Conservation (phyloP, 2,113 vertebrate genomes). For the Zingel zingel region DNA sequence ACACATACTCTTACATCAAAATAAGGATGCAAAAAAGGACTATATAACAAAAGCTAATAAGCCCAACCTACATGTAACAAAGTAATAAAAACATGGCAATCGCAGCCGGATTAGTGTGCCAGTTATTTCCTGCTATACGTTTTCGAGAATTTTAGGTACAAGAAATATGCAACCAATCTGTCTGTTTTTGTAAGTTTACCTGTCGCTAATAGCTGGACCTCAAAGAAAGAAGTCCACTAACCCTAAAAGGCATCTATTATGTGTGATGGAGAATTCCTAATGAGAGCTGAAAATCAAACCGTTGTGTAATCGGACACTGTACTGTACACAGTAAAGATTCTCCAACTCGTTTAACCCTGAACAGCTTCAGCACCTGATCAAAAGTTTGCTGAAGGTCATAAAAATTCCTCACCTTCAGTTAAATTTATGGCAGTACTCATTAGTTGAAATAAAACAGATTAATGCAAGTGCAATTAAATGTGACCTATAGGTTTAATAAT, state of each 20-base stretch:
- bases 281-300: constrained; percentile 83
- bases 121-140: neutral
- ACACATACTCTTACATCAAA: neutral
- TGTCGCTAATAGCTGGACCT: constrained; percentile 25
- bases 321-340: constrained; percentile 87
- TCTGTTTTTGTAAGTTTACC: constrained; percentile 9
- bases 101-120: neutral
- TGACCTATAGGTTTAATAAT: constrained; percentile 80
- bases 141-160: neutral
- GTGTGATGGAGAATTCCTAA: constrained; percentile 79
- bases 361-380: constrained; percentile 84
- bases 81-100: neutral
- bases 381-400: constrained; percentile 85
- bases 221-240: constrained; percentile 43
- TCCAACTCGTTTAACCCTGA: constrained; percentile 64
- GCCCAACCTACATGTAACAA: neutral
- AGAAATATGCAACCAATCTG: constrained; percentile 5
- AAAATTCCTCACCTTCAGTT: constrained; percentile 88
- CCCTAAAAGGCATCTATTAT: constrained; percentile 50
- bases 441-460: constrained; percentile 88
- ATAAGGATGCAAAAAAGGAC: neutral
- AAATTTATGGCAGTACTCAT: constrained; percentile 86
- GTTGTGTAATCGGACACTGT: constrained; percentile 84
- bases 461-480: constrained; percentile 86
- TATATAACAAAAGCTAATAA: neutral